phyloP scores from a whole-genome alignment of 2,888 invertebrate species.

The Zygothrica quintamaculata region DNA sequence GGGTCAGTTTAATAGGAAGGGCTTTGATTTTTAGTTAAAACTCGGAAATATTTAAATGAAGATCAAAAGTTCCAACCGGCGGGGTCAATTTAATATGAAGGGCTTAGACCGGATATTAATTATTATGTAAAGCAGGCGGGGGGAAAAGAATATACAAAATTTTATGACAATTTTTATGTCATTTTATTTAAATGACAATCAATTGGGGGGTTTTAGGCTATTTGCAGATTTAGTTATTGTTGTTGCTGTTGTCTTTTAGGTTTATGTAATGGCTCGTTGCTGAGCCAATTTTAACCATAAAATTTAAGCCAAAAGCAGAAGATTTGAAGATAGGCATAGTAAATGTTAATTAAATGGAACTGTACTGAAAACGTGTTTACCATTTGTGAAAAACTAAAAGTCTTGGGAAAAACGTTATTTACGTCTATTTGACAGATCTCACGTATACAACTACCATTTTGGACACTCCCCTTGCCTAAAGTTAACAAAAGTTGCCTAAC shows the following conservation, averaged over 20 bases:
- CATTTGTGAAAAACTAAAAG: constrained; percentile 9
- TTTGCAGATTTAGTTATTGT: too few species aligned
- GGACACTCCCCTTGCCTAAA: constrained; percentile 1
- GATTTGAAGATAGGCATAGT: constrained; percentile 21
- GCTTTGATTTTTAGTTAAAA: too few species aligned
- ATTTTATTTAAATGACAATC: too few species aligned
- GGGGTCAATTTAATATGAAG: too few species aligned
- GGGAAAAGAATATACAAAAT: too few species aligned
- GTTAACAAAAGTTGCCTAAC: constrained; percentile 34
- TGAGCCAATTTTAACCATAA: constrained; percentile 7
- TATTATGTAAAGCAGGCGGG: too few species aligned
- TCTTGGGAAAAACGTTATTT: constrained; percentile 14
- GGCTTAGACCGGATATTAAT: not conserved
- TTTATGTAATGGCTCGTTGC: constrained; percentile 61
- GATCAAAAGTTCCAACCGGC: not conserved
- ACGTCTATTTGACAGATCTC: constrained; percentile 34
- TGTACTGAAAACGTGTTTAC: constrained; percentile 1
- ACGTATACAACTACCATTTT: constrained; percentile 46
- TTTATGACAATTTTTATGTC: too few species aligned
- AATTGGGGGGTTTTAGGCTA: not conserved
- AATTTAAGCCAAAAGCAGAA: constrained; percentile 7
- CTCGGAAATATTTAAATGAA: too few species aligned
- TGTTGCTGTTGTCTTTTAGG: constrained; percentile 11
- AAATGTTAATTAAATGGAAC: constrained; percentile 22
- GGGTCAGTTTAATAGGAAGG: not conserved